A percentile compares a stretch with the other conserved stretches of the same genome.
These are phyloP conservation scores for Rhinophrynus dorsalis DNA, from an alignment of 2,797 vertebrate genomes.

Conservation along the genomic window DNA sequence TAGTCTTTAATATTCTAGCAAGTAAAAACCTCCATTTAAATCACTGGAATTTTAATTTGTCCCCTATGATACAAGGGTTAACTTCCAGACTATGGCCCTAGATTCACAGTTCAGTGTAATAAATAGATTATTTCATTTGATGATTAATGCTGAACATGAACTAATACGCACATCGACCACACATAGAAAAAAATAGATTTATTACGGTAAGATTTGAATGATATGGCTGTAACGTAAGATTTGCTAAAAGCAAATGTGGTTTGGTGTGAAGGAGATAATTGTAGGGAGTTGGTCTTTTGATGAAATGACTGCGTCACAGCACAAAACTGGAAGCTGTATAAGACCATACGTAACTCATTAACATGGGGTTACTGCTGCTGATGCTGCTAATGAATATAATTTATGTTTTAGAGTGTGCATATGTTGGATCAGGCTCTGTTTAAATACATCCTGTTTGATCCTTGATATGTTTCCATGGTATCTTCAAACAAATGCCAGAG, in stretches of 20 bases:
- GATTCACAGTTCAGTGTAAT: no score
- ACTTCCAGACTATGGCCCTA: no score
- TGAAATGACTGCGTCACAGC: constrained; percentile 14
- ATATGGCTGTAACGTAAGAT: background rate
- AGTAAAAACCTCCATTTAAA: no score
- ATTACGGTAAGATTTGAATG: background rate
- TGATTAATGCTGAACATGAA: no score
- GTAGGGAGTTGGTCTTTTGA: constrained; percentile 13
- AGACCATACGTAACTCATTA: constrained; percentile 8
- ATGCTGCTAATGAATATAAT: constrained; percentile 4
- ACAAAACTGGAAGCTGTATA: background rate
- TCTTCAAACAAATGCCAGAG: background rate
- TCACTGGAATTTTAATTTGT: no score
- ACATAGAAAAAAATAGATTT: background rate
- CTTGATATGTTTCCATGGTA: constrained; percentile 5
- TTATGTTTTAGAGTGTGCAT: background rate
- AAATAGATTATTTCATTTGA: no score
- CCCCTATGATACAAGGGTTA: no score
- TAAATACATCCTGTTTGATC: background rate
- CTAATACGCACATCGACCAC: no score
- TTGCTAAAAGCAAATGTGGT: background rate
- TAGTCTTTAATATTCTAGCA: no score
- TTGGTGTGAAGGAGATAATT: background rate
- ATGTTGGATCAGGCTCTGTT: background rate
- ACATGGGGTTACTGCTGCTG: no score